Evolutionary conservation across 2,797 vertebrate species (phyloP), one percentile per base, ranked within the genome.

Genomic region (Dryobates pubescens): DNA sequence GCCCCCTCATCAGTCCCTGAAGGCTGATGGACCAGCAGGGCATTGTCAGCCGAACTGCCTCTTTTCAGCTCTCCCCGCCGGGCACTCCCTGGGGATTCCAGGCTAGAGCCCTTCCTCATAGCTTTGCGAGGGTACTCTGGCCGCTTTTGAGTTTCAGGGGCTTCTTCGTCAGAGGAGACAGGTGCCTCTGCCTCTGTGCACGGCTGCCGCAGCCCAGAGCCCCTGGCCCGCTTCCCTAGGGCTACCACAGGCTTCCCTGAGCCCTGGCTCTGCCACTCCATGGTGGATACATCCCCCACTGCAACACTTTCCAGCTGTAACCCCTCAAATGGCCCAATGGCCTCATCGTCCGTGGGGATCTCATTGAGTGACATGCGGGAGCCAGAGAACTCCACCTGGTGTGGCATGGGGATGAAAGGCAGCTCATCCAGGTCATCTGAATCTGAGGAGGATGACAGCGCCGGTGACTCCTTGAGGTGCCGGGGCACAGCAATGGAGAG

Each of bases 391-490:
- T 99, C 99, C 79, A 98, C 98, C 96, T 98, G 98, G 56, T 98
- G 97, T 1, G 99, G 99, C 98, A 99, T 99, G 24, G 99, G 99
- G 86, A 99, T 99, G 29, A 98, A 99, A 3, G 99, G 99, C 78
- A 99, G 96, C 94, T 99, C 99, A 34, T 99, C 98, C 53, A 99
- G 97, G 65, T 99, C 99, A 3, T 99, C 99, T 1, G 99, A 99
- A 95, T 99, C 99, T 0, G 99, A 99, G 71, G 99, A 99, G 3
- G 99, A 99, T 1, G 99, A 99, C 27, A 99, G 95, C 1, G 98
- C 98, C 1, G 98, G 98, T 2, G 98, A 98, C 62, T 99, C 98
- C 95, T 98, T 98, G 16, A 98, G 97, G 93, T 99, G 98, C 74
- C 98, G 98, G 65, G 99, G 98, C 86, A 99, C 98, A 0, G 99